Conservation (phyloP, 2,888 invertebrate species). For the Apoda limacodes region DNA sequence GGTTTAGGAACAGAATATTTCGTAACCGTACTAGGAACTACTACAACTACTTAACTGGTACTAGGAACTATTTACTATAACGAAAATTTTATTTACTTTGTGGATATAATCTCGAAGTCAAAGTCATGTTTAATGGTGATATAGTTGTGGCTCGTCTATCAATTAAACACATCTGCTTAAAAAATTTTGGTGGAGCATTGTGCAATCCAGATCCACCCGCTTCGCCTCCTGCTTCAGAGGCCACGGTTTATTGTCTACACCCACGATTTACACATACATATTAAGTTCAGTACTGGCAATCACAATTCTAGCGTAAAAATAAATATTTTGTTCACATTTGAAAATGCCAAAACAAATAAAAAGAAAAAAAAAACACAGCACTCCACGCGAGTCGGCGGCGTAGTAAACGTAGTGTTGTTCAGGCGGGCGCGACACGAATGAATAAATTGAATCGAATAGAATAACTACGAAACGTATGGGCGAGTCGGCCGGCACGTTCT, state of each 20-base stretch:
- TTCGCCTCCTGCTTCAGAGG: conserved; percentile 31
- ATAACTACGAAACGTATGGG: too few species aligned
- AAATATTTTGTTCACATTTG: too few species aligned
- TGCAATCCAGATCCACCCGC: conserved; percentile 34
- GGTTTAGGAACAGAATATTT: too few species aligned
- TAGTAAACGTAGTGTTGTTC: neutral
- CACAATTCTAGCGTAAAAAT: too few species aligned
- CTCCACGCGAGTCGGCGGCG: conserved; percentile 3
- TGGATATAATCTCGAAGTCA: conserved; percentile 46
- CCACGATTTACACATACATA: conserved; percentile 15
- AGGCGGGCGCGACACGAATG: conserved; percentile 4
- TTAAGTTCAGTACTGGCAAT: too few species aligned
- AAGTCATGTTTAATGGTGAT: conserved; percentile 47
- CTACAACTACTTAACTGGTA: too few species aligned
- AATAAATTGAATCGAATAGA: too few species aligned
- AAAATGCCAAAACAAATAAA: conserved; percentile 19
- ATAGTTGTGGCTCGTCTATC: conserved; percentile 36
- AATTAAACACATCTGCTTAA: conserved; percentile 43
- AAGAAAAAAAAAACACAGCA: conserved; percentile 13
- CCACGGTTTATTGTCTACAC: conserved; percentile 34
- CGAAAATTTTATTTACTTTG: conserved; percentile 61
- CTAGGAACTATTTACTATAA: too few species aligned
- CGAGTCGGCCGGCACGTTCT: too few species aligned
- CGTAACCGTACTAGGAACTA: too few species aligned
- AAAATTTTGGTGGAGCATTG: conserved; percentile 28